A percentile compares a stretch with the other conserved stretches of the same genome.
Conservation (phyloP, 2,113 vertebrate species). For the Uria lomvia region DNA sequence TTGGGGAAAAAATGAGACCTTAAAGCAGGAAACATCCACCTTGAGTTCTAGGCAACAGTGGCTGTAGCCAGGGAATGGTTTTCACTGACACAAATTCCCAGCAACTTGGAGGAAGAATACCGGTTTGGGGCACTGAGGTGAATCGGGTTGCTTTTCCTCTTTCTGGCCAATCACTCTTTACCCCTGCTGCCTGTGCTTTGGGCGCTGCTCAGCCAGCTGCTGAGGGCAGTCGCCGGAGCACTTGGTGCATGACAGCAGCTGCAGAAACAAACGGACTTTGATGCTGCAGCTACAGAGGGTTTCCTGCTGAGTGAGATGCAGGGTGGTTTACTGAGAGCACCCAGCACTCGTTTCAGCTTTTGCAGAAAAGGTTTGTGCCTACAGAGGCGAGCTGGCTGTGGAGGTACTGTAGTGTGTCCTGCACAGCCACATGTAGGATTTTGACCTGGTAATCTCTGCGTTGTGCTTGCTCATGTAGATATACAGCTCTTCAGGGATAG, state of each 20-base stretch:
- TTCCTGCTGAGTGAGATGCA: neutral
- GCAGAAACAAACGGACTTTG: neutral
- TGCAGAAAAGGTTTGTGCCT: neutral
- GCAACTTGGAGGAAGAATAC: fast-evolving
- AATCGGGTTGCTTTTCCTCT: neutral
- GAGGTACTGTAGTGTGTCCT: neutral
- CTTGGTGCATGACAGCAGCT: conserved; percentile 14
- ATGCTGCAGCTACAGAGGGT: neutral
- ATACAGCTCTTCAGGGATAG: neutral
- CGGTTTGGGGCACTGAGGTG: neutral
- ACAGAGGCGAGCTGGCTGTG: neutral
- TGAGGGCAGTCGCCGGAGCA: neutral
- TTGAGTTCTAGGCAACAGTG: neutral
- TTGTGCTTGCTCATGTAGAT: neutral
- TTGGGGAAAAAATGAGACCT: neutral
- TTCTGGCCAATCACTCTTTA: neutral
- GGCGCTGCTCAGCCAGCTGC: neutral
- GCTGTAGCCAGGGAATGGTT: neutral
- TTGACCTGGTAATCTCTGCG: neutral
- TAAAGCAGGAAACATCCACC: neutral
- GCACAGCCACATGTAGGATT: neutral
- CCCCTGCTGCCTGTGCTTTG: fast-evolving
- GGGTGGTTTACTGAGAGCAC: neutral
- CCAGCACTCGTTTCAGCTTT: neutral
- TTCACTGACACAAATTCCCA: neutral